Conservation (phyloP, 2,797 vertebrate species). For the Cuniculus paca region DNA sequence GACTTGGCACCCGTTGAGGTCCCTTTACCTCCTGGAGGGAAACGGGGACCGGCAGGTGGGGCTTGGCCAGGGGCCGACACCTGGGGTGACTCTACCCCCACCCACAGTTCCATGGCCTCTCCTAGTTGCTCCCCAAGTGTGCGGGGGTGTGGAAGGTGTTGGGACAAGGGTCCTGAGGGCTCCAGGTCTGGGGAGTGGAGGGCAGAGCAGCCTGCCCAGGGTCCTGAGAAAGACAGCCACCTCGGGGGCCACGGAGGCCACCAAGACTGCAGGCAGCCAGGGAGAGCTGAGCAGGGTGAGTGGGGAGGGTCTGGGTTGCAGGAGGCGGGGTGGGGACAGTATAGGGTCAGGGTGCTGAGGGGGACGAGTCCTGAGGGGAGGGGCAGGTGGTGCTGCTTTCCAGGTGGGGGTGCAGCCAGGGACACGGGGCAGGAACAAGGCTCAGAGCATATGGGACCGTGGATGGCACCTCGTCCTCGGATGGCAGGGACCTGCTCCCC, state of each 20-base stretch:
- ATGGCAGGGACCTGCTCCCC: accelerated
- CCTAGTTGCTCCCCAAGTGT: neutral
- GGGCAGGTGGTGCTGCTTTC: too few relatives aligned
- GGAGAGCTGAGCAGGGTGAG: neutral
- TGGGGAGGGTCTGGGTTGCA: neutral
- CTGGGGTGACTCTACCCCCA: neutral
- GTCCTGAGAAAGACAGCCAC: neutral
- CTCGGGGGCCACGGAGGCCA: neutral
- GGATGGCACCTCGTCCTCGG: neutral
- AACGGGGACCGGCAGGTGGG: neutral
- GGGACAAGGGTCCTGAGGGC: neutral
- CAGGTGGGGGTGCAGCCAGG: too few relatives aligned
- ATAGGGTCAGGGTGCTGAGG: neutral
- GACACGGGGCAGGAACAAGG: neutral
- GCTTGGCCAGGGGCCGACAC: neutral
- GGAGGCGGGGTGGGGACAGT: neutral
- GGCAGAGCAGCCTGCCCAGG: neutral
- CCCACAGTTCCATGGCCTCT: neutral
- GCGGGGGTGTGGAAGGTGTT: too few relatives aligned
- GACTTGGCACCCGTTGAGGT: neutral
- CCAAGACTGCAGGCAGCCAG: neutral
- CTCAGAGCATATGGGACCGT: neutral
- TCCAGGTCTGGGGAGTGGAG: neutral
- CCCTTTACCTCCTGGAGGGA: neutral
- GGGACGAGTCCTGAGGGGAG: too few relatives aligned